Evolutionary conservation across 2,113 vertebrate species (phyloP).

Genomic region (Paratilapia polleni): DNA sequence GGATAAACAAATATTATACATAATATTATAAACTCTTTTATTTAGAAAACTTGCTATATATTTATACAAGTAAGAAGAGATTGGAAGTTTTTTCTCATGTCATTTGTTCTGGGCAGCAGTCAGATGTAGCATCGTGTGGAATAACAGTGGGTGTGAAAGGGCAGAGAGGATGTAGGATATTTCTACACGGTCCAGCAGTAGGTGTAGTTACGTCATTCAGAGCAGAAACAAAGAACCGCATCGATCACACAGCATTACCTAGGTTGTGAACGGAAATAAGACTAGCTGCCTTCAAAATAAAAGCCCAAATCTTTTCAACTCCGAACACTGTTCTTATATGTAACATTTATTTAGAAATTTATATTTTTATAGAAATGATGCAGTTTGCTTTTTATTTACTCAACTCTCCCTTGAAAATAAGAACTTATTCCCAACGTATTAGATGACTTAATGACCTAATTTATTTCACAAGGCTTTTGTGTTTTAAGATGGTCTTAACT

Average conservation of each 20-base stretch:
- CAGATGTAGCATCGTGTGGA: neutral
- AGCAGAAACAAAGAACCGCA: slow-evolving; percentile 48
- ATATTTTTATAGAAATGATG: no score
- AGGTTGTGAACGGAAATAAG: neutral
- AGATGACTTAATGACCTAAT: no score
- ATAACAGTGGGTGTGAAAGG: neutral
- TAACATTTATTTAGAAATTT: neutral
- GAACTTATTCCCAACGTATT: no score
- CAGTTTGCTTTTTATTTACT: no score
- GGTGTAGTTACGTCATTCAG: slow-evolving; percentile 50
- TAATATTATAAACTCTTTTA: no score
- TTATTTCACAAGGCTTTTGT: no score
- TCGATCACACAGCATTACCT: neutral
- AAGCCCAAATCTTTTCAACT: neutral
- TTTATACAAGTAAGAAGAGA: no score
- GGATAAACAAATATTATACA: no score
- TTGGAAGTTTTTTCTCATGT: neutral
- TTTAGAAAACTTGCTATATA: no score
- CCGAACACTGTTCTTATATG: rapidly evolving
- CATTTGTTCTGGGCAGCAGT: neutral
- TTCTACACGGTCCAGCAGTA: neutral
- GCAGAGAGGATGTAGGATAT: no score
- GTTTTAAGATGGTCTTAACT: no score
- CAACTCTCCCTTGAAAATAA: no score
- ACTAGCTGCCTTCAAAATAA: slow-evolving; percentile 28